Conservation (phyloP, 64 coral and sea anemone genomes). For the Pocillopora damicornis region DNA sequence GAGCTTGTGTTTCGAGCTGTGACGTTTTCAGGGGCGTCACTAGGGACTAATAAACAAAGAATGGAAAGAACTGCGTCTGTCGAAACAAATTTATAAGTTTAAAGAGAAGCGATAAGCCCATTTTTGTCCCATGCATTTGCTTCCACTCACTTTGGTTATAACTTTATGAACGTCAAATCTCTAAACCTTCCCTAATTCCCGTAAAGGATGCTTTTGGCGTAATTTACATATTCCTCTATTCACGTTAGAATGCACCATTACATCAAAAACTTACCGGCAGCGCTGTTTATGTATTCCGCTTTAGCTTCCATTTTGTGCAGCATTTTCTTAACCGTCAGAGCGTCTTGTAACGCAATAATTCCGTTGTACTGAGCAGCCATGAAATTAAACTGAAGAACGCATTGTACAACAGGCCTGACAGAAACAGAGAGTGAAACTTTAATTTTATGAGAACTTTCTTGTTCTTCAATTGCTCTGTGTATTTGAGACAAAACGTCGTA, state of each 20-base stretch:
- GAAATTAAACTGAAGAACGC: constrained; percentile 34
- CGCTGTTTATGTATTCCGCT: constrained; percentile 18
- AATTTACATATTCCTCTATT: no score
- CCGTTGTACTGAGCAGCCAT: constrained; percentile 15
- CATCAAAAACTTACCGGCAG: constrained; percentile 38
- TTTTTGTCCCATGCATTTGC: no score
- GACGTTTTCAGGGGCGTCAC: constrained; percentile 20
- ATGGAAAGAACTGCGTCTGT: no score
- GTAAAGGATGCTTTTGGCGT: no score
- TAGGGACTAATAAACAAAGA: constrained; percentile 27
- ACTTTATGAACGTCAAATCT: no score
- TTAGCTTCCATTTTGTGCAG: constrained; percentile 22
- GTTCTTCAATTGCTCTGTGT: neutral
- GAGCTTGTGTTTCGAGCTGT: constrained; percentile 55
- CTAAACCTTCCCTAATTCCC: no score
- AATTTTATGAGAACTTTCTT: neutral
- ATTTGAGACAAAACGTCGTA: no score
- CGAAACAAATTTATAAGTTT: no score
- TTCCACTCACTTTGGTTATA: no score
- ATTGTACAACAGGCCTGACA: constrained; percentile 8
- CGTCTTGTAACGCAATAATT: constrained; percentile 46
- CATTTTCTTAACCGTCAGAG: constrained; percentile 9
- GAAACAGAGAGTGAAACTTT: neutral
- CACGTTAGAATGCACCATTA: no score
- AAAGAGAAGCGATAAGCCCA: no score